Evolutionary conservation across 2,888 invertebrate species (phyloP), one percentile per base, ranked within the genome.

Genomic region (Caenorhabditis sp.): DNA sequence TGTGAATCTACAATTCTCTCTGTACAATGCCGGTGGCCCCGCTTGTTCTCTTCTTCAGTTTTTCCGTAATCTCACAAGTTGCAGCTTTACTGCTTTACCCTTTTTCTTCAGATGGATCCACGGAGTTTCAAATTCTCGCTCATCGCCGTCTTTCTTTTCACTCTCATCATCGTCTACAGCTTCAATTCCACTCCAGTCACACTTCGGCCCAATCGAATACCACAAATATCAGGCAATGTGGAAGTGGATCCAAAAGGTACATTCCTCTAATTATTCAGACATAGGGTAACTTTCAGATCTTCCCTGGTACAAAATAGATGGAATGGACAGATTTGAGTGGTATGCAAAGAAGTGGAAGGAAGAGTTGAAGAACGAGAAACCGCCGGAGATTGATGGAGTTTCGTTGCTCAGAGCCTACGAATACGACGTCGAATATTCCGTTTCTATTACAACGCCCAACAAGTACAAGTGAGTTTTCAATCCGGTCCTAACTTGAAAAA

Each of bases 261-360:
- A n/a, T n/a, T n/a, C n/a, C 2, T 20, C 22, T 4, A 24, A n/a
- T 6, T 15, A 5, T 24, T 13, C 0, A 13, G 2, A 7, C 27
- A 13, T 20, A 11, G 7, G 13, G 13, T 35, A 5, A 20, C 27
- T n/a, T n/a, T 35, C 43, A 59, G 70, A 53, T 4, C 17, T 59
- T 6, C 70, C 70, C 24, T 45, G 45, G 6, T 70, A 70, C 37
- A 70, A 70, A 46, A 70, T 70, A 11, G 70, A 59, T 6, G 55
- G 61, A 13, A 71, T 62, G 65, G 65, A 73, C 37, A 20, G 63
- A 24, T 73, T 73, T n/a, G 59, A 65, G 26, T 73, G 63, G 63
- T 73, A 73, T 27, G 9, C 50, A 13, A 65, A 46, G 22, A 15
- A 26, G 35, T 56, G 65, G 59, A 65, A 66, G n/a, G 13, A 59